Percentiles rank a stretch among this genome's conserved stretches.
phyloP scores from a whole-genome alignment of 2,888 invertebrate species.

The Nymphalis c-album region DNA sequence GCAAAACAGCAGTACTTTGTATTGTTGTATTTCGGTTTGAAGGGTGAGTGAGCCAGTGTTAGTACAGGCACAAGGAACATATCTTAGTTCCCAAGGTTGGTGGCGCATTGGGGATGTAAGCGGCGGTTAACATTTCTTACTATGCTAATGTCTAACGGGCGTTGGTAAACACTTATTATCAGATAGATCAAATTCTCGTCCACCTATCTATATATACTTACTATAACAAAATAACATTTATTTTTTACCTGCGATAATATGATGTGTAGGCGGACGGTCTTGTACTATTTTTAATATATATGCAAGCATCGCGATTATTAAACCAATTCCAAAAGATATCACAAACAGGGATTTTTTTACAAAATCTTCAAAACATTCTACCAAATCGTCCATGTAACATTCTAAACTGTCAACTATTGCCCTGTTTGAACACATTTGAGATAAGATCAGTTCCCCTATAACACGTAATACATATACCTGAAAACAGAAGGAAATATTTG shows the following conservation, averaged over 20 bases:
- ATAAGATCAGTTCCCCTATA: slow-evolving; percentile 47
- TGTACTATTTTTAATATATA: slow-evolving; percentile 49
- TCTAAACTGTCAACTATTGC: slow-evolving; percentile 48
- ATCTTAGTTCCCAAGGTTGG: too few relatives aligned
- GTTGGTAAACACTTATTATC: too few relatives aligned
- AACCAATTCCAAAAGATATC: slow-evolving; percentile 52
- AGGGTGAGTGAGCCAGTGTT: too few relatives aligned
- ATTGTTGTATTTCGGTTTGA: too few relatives aligned
- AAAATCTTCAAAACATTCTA: slow-evolving; percentile 59
- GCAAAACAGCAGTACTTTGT: too few relatives aligned
- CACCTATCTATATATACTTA: not conserved
- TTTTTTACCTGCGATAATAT: slow-evolving; percentile 28
- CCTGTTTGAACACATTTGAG: slow-evolving; percentile 54
- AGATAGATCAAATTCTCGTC: too few relatives aligned
- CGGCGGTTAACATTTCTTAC: too few relatives aligned
- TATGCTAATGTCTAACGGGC: too few relatives aligned
- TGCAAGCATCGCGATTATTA: slow-evolving; percentile 49
- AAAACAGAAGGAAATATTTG: slow-evolving; percentile 36
- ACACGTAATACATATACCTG: slow-evolving; percentile 72
- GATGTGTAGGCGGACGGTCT: slow-evolving; percentile 26
- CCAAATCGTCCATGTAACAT: slow-evolving; percentile 58
- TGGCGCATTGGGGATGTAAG: too few relatives aligned
- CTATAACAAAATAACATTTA: not conserved
- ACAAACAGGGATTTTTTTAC: slow-evolving; percentile 57
- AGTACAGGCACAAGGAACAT: too few relatives aligned